These are phyloP conservation scores for Drosophila longiperda DNA, from an alignment of 2,888 invertebrate species.

Conservation along the genomic window DNA sequence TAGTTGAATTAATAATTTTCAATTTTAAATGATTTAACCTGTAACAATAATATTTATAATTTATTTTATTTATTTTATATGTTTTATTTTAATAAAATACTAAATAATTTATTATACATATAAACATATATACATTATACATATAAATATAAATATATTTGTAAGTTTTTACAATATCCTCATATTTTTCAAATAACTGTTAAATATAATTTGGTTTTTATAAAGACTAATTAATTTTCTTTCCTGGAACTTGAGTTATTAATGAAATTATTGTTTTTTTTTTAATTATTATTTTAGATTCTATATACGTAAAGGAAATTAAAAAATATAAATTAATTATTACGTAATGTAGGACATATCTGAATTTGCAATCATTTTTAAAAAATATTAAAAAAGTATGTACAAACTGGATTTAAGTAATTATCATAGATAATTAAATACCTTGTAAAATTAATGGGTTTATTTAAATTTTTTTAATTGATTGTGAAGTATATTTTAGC, in stretches of 20 bases:
- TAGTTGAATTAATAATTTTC: not conserved
- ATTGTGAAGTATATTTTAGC: not conserved
- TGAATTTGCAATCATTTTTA: not conserved
- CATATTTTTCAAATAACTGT: not conserved
- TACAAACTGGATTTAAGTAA: not conserved
- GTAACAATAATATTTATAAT: not conserved
- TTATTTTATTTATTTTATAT: too few relatives aligned
- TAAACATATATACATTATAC: too few relatives aligned
- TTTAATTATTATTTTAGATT: not conserved
- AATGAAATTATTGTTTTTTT: not conserved
- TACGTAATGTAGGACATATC: not conserved
- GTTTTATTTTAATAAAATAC: too few relatives aligned
- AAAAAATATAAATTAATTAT: not conserved
- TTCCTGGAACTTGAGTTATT: not conserved
- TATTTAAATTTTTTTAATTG: too few relatives aligned
- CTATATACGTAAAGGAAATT: not conserved
- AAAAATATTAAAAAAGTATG: not conserved
- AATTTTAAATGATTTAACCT: not conserved
- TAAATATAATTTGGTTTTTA: rapidly evolving
- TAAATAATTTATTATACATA: not conserved
- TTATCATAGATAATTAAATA: not conserved
- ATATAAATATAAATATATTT: not conserved
- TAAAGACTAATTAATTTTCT: not conserved
- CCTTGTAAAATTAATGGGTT: not conserved
- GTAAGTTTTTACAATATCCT: not conserved